Conservation (phyloP, 2,888 invertebrate genomes). For the Lissocephala sabroskyi region DNA sequence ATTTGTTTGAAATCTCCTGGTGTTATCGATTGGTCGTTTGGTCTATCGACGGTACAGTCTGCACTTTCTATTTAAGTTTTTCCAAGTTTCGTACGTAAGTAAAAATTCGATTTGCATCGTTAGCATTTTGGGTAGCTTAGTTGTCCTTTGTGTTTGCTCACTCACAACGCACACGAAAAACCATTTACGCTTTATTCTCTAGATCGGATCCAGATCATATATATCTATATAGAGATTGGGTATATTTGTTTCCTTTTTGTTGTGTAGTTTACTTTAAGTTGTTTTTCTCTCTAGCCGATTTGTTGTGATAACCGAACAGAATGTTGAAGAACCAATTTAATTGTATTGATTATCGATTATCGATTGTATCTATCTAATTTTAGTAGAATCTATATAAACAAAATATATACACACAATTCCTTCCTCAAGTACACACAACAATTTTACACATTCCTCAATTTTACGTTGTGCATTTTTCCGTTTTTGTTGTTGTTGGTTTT, state of each 20-base stretch:
- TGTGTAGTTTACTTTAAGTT: conserved; percentile 59
- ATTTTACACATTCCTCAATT: conserved; percentile 9
- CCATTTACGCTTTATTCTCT: no score
- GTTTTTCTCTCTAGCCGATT: conserved; percentile 59
- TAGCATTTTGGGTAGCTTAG: no score
- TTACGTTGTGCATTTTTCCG: no score
- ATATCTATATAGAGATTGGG: no score
- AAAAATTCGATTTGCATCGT: conserved; percentile 6
- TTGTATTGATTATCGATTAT: conserved; percentile 49
- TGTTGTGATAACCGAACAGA: conserved; percentile 59
- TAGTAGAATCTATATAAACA: conserved; percentile 51
- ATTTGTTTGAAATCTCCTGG: no score
- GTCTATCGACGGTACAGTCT: no score
- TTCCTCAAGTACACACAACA: conserved; percentile 34
- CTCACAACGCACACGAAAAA: conserved; percentile 50
- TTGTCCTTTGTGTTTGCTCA: conserved; percentile 1
- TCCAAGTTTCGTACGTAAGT: conserved; percentile 55
- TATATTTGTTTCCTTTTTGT: conserved; percentile 37
- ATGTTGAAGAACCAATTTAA: no score
- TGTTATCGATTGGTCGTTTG: background rate
- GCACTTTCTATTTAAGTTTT: conserved; percentile 33
- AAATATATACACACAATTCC: conserved; percentile 50
- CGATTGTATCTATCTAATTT: conserved; percentile 45
- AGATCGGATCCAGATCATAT: no score
- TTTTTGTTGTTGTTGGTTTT: no score